Evolutionary conservation across 1,140 invertebrate genomes (phyloP), one percentile per base, ranked within the genome.

Genomic region (Lordiphosa collinella): DNA sequence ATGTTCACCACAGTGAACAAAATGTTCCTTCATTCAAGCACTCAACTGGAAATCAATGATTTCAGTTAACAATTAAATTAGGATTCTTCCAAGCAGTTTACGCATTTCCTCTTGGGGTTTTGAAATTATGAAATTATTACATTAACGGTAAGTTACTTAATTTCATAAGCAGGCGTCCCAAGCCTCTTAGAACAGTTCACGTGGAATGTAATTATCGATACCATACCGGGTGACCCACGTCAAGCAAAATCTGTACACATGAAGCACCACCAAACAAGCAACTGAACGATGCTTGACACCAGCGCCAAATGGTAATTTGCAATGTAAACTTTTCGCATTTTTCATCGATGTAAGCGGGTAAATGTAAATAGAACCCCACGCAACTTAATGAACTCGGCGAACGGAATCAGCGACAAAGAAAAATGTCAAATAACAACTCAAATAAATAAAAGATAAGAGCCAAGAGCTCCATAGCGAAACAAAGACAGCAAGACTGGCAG

Each of bases 361-460:
- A 58, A 68, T 71, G 64, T 54, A 71, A 71, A 71, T 71, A 47
- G 47, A 12, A 22, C 8, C 11, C 14, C 29, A 10, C 6, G 10
- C 35, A 40, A 36, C 64, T 64, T 71, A 71, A 71, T 71, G 68
- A 71, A 71, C 64, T 68, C 31, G 22, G 7, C 32, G 25, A 48
- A 52, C 14, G 50, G 38, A 72, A 64, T 72, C 65, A 72, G 59
- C 69, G 69, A 51, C 69, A 69, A 55, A 64, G 65, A 72, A 72
- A 71, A 72, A 72, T 72, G 69, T 59, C 59, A 72, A 72, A 69
- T 69, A 69, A 68, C 50, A 64, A 69, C 69, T 64, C 54, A 52
- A 72, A 72, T 72, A 72, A 72, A 72, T 72, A 64, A 72, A 58
- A 72, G 69, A 72, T 72, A 72, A 72, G 69, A 69, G 47, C 35